phyloP scores from a whole-genome alignment of 2,797 vertebrate species.

The Sylvia borin region DNA sequence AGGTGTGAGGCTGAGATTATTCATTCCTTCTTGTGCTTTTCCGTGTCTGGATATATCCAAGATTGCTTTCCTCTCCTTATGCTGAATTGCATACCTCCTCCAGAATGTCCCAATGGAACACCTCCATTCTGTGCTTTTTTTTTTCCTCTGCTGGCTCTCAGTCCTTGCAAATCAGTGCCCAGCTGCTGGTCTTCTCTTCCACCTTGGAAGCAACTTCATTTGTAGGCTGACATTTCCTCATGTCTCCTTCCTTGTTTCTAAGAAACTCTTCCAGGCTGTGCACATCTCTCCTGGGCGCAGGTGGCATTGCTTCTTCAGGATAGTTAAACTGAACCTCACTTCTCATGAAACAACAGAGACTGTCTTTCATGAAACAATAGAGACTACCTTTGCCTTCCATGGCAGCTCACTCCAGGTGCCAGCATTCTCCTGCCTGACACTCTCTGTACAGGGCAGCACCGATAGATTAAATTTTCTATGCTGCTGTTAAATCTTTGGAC shows the following conservation, averaged over 20 bases:
- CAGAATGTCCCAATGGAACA: neutral
- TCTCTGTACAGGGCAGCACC: accelerated
- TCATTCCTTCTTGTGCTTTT: neutral
- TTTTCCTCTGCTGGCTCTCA: neutral
- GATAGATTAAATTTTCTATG: neutral
- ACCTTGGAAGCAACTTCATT: neutral
- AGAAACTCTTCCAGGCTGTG: neutral
- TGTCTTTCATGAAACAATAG: neutral
- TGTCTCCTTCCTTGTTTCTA: neutral
- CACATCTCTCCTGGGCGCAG: neutral
- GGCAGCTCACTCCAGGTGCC: neutral
- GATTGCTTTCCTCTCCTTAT: neutral
- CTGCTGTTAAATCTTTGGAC: neutral
- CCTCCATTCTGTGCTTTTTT: neutral
- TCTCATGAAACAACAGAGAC: neutral
- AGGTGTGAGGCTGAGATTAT: neutral
- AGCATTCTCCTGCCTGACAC: neutral
- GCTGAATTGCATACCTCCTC: neutral
- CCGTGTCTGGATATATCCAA: neutral
- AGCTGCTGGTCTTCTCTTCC: neutral
- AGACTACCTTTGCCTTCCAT: neutral
- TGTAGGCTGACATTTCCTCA: neutral
- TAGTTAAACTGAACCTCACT: neutral
- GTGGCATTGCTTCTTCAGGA: neutral
- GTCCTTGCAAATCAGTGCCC: neutral